Conservation (phyloP, 1,140 invertebrate genomes). For the Hylaeus anthracinus region DNA sequence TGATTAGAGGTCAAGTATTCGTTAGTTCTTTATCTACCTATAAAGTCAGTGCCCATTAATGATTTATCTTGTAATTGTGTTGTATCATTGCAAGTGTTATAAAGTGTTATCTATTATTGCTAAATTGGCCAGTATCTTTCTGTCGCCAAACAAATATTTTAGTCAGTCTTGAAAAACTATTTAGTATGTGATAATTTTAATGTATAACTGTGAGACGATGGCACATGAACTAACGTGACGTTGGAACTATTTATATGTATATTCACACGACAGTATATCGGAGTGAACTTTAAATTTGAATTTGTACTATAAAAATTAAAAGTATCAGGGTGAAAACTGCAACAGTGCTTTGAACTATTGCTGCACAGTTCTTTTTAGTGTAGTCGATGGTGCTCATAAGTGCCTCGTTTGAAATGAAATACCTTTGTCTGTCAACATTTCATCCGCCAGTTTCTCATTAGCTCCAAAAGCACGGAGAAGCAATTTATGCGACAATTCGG, state of each 20-base stretch:
- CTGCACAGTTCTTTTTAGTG: constrained; percentile 14
- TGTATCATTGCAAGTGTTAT: too few species aligned
- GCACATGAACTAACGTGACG: constrained; percentile 21
- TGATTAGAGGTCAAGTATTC: too few species aligned
- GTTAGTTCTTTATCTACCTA: too few species aligned
- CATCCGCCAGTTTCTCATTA: constrained; percentile 84
- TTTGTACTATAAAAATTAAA: background rate
- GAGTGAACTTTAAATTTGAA: background rate
- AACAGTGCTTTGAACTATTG: constrained; percentile 11
- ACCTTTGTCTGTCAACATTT: constrained; percentile 90
- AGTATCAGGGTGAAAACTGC: background rate
- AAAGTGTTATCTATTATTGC: too few species aligned
- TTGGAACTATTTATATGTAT: background rate
- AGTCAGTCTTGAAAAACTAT: background rate
- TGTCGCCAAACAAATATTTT: background rate
- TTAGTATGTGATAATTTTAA: background rate
- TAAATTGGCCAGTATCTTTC: too few species aligned
- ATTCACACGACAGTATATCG: background rate
- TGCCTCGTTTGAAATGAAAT: constrained; percentile 60
- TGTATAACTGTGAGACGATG: too few species aligned
- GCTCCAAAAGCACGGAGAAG: constrained; percentile 87
- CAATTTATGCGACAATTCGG: constrained; percentile 86
- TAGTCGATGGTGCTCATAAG: constrained; percentile 30
- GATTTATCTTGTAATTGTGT: too few species aligned
- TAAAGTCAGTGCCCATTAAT: too few species aligned